Base-by-base conservation (phyloP, 2,888 invertebrate genomes). In the Cheilosia grossa region DNA sequence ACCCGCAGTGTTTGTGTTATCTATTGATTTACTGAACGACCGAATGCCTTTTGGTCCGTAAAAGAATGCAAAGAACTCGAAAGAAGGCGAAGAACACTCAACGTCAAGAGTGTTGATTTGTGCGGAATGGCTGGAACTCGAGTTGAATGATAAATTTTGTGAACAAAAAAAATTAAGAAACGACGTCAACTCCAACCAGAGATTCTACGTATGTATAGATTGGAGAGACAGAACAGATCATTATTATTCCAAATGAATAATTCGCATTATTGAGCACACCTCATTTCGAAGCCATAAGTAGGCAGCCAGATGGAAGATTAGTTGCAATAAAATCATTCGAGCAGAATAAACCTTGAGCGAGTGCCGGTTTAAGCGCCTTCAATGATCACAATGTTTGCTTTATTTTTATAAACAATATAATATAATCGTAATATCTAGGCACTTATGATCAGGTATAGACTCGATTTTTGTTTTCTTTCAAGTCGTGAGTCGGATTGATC, bases 221-320 rank as follows among this genome's bases (percentile, higher is more conserved):
- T 1, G 4, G 15, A 47, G 9, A 47, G 47, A 47, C 27, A 19
- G 7, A 53, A 40, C 17, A 40, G 47, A 27, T 70, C 70, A 72
- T 82, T 82, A 44, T 33, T 82, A 82, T 82, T 82, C 82, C 10
- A 17, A 72, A 49, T 40, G 59, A 49, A 61, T 61, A 66, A 17
- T 66, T 21, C 59, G 33, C 72, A 78, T 47, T 82, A 78, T 82
- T 82, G 64, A 82, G 82, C 82, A 78, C 82, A 82, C 66, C 54
- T 67, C 44, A 67, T 72, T 72, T 49, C 49, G 63, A 78, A 53
- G n/a, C 59, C 19, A 10, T 66, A 72, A 72, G 66, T 37, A 61
- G 64, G 56, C 42, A 63, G 63, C 40, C 74, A 42, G 67, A 67
- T 74, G 74, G 67, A 27, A 17, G 33, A 66, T 70, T 64, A 64